A percentile compares a stretch with the other conserved stretches of the same genome.
These are phyloP conservation scores for Aleiodes sp. DNA, from an alignment of 1,140 invertebrate genomes.

Conservation along the genomic window DNA sequence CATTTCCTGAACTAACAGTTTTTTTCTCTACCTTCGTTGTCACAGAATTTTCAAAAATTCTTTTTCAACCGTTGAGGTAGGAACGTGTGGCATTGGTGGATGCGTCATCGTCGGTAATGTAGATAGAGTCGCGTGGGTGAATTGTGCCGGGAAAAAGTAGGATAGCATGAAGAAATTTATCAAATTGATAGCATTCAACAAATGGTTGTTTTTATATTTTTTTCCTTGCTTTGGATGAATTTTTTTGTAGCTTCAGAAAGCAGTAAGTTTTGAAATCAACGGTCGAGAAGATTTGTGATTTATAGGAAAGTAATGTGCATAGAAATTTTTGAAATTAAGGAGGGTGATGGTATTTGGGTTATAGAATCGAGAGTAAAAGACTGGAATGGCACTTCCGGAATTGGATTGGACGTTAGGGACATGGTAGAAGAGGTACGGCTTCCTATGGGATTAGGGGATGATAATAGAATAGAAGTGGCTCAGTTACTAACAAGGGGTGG, in stretches of 20 bases:
- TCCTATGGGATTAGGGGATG: conserved; percentile 15
- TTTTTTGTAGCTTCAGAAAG: too few species aligned
- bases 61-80: too few species aligned
- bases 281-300: too few species aligned
- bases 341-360: neutral
- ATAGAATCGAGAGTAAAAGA: neutral
- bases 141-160: neutral
- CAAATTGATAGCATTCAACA: neutral
- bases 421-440: conserved; percentile 7
- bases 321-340: neutral
- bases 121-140: conserved; percentile 2
- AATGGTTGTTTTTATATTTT: neutral
- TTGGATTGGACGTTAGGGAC: conserved; percentile 18
- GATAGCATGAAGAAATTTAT: conserved; percentile 5
- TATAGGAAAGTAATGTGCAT: too few species aligned
- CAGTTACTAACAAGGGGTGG: neutral
- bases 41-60: too few species aligned
- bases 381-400: conserved; percentile 9
- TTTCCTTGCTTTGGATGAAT: neutral
- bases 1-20: too few species aligned
- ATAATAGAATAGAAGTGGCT: neutral
- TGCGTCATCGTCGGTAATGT: neutral
- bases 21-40: too few species aligned
- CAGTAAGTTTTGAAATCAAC: too few species aligned
- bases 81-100: neutral